Evolutionary conservation across 1,140 invertebrate species (phyloP), one percentile per base, ranked within the genome.

Genomic region (Thaumetopoea pityocampa): DNA sequence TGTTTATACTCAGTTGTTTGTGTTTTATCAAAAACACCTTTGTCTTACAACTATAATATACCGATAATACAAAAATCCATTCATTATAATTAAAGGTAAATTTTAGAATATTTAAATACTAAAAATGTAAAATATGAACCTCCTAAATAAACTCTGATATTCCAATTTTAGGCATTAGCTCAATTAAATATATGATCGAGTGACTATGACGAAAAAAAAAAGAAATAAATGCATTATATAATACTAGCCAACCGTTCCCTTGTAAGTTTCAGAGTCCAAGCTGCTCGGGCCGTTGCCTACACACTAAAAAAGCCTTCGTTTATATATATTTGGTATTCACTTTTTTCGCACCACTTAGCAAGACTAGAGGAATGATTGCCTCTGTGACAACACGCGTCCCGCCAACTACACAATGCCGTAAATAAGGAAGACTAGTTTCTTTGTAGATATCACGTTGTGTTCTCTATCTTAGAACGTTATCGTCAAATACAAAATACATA

Each of bases 71-170:
- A 83, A 83, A 82, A 83, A 83, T 83, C 72, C 74, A 77, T 83
- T 81, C 61, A 73, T 73, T 81, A 81, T 78, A 83, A 80, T 83
- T 83, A 83, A n/a, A 78, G 77, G 76, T 83, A 83, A 83, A 80
- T 83, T 83, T 83, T 80, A 81, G 79, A n/a, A 79, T 81, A 80
- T 79, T 83, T 81, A 81, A 81, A 76, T 67, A 74, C 77, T 81
- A 84, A 80, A 35, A 80, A 81, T 80, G 79, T 83, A 83, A 79
- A 81, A 79, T 81, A 84, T 81, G 65, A 81, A 84, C 79, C 78
- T 84, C 77, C 77, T 84, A 84, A 84, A 84, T 84, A 84, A 84
- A 84, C 74, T 84, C 79, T 81, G 79, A 84, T 84, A 84, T 81
- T 79, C 77, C 77, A 84, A 81, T 76, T 81, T 74, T 84, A 81